These are phyloP conservation scores for Nesogale talazaci DNA, from an alignment of 2,113 vertebrate species.

Conservation along the genomic window DNA sequence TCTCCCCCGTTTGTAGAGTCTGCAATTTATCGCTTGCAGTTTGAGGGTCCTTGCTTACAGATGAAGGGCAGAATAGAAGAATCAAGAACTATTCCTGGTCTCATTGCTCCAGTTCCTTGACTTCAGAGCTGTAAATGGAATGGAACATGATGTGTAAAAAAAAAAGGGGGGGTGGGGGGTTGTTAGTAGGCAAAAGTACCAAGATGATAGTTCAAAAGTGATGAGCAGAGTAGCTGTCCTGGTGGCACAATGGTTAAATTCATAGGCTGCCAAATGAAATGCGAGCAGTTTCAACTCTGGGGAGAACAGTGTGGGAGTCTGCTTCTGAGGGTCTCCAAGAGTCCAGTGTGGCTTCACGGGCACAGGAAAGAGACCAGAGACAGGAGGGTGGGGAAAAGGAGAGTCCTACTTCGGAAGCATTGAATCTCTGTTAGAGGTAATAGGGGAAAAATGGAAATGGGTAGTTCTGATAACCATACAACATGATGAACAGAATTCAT, in stretches of 20 bases:
- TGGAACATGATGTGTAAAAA: neutral
- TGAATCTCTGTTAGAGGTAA: neutral
- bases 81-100: neutral
- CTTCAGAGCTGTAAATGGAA: neutral
- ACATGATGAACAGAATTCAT: neutral
- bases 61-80: neutral
- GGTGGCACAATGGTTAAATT: neutral
- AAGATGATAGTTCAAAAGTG: neutral
- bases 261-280: neutral
- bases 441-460: neutral
- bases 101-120: neutral
- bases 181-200: neutral
- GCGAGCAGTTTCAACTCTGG: neutral
- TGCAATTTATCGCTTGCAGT: neutral
- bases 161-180: neutral
- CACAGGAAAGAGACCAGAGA: neutral
- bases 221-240: neutral
- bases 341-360: too few relatives aligned
- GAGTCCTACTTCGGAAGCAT: neutral
- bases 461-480: neutral
- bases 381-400: neutral
- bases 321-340: neutral
- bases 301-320: neutral
- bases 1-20: neutral
- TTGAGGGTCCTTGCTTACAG: neutral